A percentile compares a stretch with the other conserved stretches of the same genome.
phyloP scores from a whole-genome alignment of 2,113 vertebrate species.

The Mormoops blainvillei region DNA sequence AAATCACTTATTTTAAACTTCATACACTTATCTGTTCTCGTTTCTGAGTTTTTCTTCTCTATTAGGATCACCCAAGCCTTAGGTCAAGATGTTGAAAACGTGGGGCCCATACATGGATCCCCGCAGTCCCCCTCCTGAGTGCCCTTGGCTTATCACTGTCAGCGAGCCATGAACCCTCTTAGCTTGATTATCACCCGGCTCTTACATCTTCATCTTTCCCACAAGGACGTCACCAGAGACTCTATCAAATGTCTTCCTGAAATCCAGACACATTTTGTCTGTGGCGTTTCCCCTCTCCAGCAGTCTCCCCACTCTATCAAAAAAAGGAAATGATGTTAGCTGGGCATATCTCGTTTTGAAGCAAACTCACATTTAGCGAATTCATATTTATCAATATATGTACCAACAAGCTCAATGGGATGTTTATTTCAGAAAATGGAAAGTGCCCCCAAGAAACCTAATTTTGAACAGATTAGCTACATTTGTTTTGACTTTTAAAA shows the following conservation, averaged over 20 bases:
- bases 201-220: slow-evolving; percentile 32
- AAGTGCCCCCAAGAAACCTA: background rate
- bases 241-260: slow-evolving; percentile 54
- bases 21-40: background rate
- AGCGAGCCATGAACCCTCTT: background rate
- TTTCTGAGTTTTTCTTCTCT: background rate
- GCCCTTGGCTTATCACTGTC: background rate
- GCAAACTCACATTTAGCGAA: slow-evolving; percentile 50
- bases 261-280: slow-evolving; percentile 50
- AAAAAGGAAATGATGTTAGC: slow-evolving; percentile 60
- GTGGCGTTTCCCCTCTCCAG: slow-evolving; percentile 49
- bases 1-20: background rate
- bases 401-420: background rate
- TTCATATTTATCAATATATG: background rate
- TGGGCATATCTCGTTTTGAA: slow-evolving; percentile 65
- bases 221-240: slow-evolving; percentile 5
- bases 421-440: slow-evolving; percentile 27
- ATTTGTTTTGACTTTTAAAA: background rate
- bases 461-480: slow-evolving; percentile 1
- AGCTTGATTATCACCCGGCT: background rate
- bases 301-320: slow-evolving; percentile 53
- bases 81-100: background rate
- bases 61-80: background rate
- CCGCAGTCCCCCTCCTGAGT: background rate
- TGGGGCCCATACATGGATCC: background rate